Evolutionary conservation across 2,888 invertebrate genomes (phyloP), one percentile per base, ranked within the genome.

Genomic region (Octodonta nipae): DNA sequence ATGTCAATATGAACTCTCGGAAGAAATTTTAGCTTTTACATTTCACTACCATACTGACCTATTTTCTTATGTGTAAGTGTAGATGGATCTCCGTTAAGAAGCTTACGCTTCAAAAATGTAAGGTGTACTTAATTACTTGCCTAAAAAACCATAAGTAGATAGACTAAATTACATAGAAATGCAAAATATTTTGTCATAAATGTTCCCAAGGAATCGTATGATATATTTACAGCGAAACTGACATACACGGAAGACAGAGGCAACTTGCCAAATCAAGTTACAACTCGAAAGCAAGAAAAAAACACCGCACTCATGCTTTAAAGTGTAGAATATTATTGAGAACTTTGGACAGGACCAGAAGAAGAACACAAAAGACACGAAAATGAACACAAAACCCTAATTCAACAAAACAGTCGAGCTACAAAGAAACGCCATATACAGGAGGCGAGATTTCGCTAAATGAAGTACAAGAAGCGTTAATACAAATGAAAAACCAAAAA

Each of bases 361-460:
- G 26, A 26, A 26, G 10, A 26, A 26, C 10, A 26, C 26, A 10
- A 10, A 26, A 26, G 26, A 26, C 10, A 26, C 10, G 26, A 26
- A 26, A 5, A 26, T 26, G 26, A 26, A 11, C 26, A 26, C 10
- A 5, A 26, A 26, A 26, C 5, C 26, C 26, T 6, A 26, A 26
- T 26, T 26, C 6, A 26, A 26, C 6, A 6, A 26, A 6, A 11
- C 6, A 26, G 6, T 26, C 12, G 10, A 26, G 10, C 26, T 26
- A 6, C 26, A 26, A 26, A 26, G 26, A 26, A 26, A 26, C 12
- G 10, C 26, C 26, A 26, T 26, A 26, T 10, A 26, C 26, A 26
- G 26, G 26, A 26, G 26, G 10, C 10, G 26, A 26, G 26, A 26
- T 26, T 26, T 26, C 26, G 12, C 26, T 26, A 26, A 10, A 11